Evolutionary conservation across 1,140 invertebrate species (phyloP), one percentile per base, ranked within the genome.

Genomic region (Lerema accius): DNA sequence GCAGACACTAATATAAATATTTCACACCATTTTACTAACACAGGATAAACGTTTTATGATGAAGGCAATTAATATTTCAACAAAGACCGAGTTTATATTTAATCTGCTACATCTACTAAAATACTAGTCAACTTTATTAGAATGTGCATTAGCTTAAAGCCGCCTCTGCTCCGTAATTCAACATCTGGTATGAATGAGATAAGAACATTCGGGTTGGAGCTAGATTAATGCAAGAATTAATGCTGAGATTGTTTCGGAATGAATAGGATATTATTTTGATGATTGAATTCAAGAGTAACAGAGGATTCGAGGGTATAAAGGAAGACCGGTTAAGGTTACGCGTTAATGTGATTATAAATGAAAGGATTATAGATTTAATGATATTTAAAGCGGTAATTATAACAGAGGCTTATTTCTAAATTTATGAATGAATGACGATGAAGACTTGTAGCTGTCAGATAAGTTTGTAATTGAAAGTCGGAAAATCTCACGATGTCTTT

Each of bases 131-230:
- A 15, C 11, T 40, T 55, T 39, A 13, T 9, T 32, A 45, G 35
- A 45, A 45, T 45, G 42, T 58, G 23, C 7, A 43, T 28, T 28
- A 26, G 51, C 6, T 56, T 11, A 28, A 56, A 56, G 23, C 40
- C 42, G 4, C 13, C 40, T 45, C 40, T 9, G 10, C 35, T 45
- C 26, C 5, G 39, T 46, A 58, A 58, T 59, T 59, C 28, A 46
- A 46, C 55, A 59, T 59, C 55, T 59, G 55, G 55, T 46, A 46
- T 59, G 43, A 59, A 59, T 59, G 43, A 46, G 55, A 59, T 59
- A 59, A 59, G 55, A 46, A 46, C 32, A 46, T 59, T 59, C 16
- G 5, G 55, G 55, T 59, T 59, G 42, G 42, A 59, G 55, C 46
- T 43, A 42, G 53, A 56, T 56, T 56, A 56, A 56, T 26, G 40